These are phyloP conservation scores for Dasypogon diadema DNA, from an alignment of 2,888 invertebrate species.

Conservation along the genomic window DNA sequence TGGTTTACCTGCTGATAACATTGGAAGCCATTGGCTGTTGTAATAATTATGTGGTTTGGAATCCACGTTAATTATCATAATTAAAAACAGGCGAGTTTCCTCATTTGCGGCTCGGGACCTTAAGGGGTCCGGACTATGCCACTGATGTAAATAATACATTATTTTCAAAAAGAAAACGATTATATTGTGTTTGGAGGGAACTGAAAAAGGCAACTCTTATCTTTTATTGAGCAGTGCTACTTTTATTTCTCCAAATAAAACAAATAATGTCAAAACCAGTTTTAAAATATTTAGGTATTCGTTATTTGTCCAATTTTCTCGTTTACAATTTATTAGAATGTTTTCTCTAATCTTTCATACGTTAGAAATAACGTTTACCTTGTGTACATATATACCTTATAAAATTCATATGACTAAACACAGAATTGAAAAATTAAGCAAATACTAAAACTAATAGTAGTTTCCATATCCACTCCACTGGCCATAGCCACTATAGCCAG, in stretches of 20 bases:
- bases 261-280: not conserved
- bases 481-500: slow-evolving; percentile 71
- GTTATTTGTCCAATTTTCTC: not conserved
- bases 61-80: too few relatives aligned
- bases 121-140: too few relatives aligned
- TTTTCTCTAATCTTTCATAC: not conserved
- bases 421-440: slow-evolving; percentile 28
- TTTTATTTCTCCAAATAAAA: slow-evolving; percentile 32
- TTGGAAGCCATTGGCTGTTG: too few relatives aligned
- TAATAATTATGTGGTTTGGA: too few relatives aligned
- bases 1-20: too few relatives aligned
- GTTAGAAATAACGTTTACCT: not conserved
- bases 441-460: slow-evolving; percentile 58
- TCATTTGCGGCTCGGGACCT: too few relatives aligned
- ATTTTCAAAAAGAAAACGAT: too few relatives aligned
- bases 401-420: slow-evolving; percentile 3
- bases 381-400: not conserved
- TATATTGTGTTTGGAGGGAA: too few relatives aligned
- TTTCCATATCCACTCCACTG: slow-evolving; percentile 73
- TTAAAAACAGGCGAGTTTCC: too few relatives aligned
- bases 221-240: slow-evolving; percentile 18
- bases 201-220: not conserved
- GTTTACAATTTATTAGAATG: not conserved
- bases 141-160: too few relatives aligned
- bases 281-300: not conserved